Conservation (phyloP, 2,888 invertebrate species). For the Odontothrips loti region DNA sequence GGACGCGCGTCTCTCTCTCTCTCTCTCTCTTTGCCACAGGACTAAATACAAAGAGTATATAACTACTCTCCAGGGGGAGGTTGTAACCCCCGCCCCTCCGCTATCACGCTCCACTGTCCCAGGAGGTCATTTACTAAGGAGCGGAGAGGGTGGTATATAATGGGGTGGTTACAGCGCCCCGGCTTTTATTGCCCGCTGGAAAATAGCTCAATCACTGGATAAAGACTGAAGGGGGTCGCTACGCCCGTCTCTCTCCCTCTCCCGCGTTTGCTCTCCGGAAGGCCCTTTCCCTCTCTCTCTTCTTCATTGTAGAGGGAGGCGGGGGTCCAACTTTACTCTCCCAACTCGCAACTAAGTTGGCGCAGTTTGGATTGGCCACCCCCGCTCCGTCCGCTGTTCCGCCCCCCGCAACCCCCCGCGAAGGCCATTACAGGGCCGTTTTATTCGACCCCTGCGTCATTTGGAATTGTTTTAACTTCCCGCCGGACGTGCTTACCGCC, state of each 20-base stretch:
- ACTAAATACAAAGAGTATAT: conserved; percentile 25
- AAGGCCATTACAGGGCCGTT: too few relatives aligned
- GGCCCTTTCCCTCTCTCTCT: background rate
- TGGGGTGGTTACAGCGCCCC: conserved; percentile 7
- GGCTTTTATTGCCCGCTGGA: conserved; percentile 10
- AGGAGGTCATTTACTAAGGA: conserved; percentile 25
- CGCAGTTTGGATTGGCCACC: background rate
- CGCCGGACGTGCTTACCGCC: too few relatives aligned
- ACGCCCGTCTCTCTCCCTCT: background rate
- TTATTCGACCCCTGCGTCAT: too few relatives aligned
- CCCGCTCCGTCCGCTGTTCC: too few relatives aligned
- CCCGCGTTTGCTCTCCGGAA: background rate
- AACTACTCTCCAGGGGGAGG: background rate
- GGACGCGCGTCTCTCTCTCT: background rate
- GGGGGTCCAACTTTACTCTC: background rate
- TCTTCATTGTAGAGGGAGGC: background rate
- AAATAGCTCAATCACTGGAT: conserved; percentile 25
- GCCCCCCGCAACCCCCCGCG: too few relatives aligned
- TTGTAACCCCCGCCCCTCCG: background rate
- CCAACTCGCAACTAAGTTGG: background rate
- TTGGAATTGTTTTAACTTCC: too few relatives aligned
- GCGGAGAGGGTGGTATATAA: conserved; percentile 16
- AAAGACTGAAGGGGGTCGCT: conserved; percentile 10
- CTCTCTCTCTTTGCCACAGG: background rate
- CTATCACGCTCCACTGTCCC: background rate